Evolutionary conservation across 2,888 invertebrate genomes (phyloP).

Genomic region (Vandiemenella viatica): DNA sequence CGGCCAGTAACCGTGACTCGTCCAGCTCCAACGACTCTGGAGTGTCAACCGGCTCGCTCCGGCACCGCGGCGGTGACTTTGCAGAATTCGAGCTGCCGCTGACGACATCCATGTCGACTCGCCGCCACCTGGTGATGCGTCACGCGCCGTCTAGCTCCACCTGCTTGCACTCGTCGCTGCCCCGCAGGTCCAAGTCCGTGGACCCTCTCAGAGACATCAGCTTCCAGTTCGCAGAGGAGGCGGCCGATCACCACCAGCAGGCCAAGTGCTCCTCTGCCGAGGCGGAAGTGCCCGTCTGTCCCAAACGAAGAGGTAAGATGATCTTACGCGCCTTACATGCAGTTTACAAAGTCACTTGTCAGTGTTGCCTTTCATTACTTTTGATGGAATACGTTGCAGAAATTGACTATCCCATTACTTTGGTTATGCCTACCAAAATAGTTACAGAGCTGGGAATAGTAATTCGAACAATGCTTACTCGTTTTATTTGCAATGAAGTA

Average conservation of each 20-base stretch:
- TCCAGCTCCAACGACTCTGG: conserved; percentile 77
- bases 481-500: too few species aligned
- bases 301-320: conserved; percentile 28
- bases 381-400: too few species aligned
- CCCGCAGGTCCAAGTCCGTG: conserved; percentile 61
- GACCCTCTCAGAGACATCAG: conserved; percentile 56
- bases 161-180: conserved; percentile 49
- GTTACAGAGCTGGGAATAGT: too few species aligned
- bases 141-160: neutral
- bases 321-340: too few species aligned
- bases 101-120: conserved; percentile 38
- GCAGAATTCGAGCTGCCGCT: conserved; percentile 52
- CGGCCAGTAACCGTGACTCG: conserved; percentile 61
- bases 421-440: too few species aligned
- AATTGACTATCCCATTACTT: too few species aligned
- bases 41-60: conserved; percentile 52
- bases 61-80: conserved; percentile 44
- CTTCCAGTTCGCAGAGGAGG: conserved; percentile 49
- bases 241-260: too few species aligned
- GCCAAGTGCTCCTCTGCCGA: conserved; percentile 61
- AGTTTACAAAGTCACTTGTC: too few species aligned
- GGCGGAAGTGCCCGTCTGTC: conserved; percentile 57
- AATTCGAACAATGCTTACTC: too few species aligned
- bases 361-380: too few species aligned
- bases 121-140: conserved; percentile 29